A percentile compares a stretch with the other conserved stretches of the same genome.
Evolutionary conservation across 2,888 invertebrate species (phyloP).

Genomic region (Catocala fraxini): DNA sequence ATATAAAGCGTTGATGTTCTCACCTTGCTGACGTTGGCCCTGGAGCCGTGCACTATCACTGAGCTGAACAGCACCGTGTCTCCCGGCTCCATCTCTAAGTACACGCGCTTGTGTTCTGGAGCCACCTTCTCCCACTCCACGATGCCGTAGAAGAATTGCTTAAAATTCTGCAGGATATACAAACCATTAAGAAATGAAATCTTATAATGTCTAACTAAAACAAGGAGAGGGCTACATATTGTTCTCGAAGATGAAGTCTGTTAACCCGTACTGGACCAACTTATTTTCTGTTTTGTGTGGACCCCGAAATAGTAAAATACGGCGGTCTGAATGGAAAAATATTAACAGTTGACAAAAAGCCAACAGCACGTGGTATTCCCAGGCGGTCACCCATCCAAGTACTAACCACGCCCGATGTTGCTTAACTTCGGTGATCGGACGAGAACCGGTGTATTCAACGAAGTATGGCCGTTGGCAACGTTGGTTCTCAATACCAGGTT

Average conservation of each 20-base stretch:
- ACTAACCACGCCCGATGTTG: slow-evolving; percentile 81
- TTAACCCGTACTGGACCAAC: too few relatives aligned
- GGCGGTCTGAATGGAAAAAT: too few relatives aligned
- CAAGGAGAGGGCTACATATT: too few relatives aligned
- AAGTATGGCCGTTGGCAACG: slow-evolving; percentile 70
- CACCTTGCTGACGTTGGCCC: slow-evolving; percentile 91
- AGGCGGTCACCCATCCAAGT: slow-evolving; percentile 81
- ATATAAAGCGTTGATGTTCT: too few relatives aligned
- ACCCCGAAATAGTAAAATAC: too few relatives aligned
- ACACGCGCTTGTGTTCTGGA: slow-evolving; percentile 67
- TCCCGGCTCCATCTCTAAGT: slow-evolving; percentile 93
- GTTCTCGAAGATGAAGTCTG: too few relatives aligned
- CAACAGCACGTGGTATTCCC: slow-evolving; percentile 78
- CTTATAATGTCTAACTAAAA: too few relatives aligned
- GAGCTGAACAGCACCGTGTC: slow-evolving; percentile 97
- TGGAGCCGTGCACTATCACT: slow-evolving; percentile 94
- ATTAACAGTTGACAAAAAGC: not conserved
- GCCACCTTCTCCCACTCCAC: slow-evolving; percentile 75
- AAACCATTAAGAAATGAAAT: too few relatives aligned
- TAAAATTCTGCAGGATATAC: slow-evolving; percentile 30
- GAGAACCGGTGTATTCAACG: slow-evolving; percentile 80
- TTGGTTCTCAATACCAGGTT: too few relatives aligned
- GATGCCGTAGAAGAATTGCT: slow-evolving; percentile 90
- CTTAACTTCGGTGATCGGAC: slow-evolving; percentile 83
- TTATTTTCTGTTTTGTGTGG: too few relatives aligned